Evolutionary conservation across 2,888 invertebrate genomes (phyloP), one percentile per base, ranked within the genome.

Genomic region (Lasius fuliginosus): DNA sequence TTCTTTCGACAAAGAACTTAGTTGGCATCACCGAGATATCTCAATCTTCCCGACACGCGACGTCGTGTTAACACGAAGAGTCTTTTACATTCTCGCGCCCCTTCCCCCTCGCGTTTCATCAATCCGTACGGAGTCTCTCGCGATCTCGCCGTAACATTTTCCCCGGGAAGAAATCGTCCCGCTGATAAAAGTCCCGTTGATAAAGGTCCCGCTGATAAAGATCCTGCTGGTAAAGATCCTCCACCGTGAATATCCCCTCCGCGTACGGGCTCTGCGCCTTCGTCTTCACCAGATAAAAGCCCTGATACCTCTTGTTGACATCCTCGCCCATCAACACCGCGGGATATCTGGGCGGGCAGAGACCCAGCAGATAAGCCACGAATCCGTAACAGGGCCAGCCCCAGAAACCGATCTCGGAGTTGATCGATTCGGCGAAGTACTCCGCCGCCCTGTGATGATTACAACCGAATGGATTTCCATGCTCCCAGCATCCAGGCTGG

Each of bases 341-440:
- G 0, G 94, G 94, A 23, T 90, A 92, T 49, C 92, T 95, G 0
- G 96, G 96, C 0, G 96, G 96, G 88, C 97, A 97, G 84, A 96
- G 93, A 2, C 96, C 96, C 9, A 96, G 83, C 2, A 97, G 91
- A 90, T 96, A 97, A 15, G 95, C 93, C 3, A 96, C 93, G 88
- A 96, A 96, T 0, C 96, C 96, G 9, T 95, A 94, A 90, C 97
- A 97, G 0, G 95, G 95, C 96, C 97, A 97, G 8, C 96, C 97
- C 96, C 96, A 97, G 92, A 97, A 97, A 0, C 97, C 97, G 60
- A 95, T 93, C n/a, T 94, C 90, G 0, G 96, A 95, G 86, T 96
- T 96, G 74, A 97, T 96, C 0, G 97, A 97, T 92, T 97, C 97
- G 0, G 96, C 95, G 89, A 96, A 97, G 90, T 97, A 97, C 6